Base-by-base conservation (phyloP, 2,888 invertebrate species). In the Thumatha senex region DNA sequence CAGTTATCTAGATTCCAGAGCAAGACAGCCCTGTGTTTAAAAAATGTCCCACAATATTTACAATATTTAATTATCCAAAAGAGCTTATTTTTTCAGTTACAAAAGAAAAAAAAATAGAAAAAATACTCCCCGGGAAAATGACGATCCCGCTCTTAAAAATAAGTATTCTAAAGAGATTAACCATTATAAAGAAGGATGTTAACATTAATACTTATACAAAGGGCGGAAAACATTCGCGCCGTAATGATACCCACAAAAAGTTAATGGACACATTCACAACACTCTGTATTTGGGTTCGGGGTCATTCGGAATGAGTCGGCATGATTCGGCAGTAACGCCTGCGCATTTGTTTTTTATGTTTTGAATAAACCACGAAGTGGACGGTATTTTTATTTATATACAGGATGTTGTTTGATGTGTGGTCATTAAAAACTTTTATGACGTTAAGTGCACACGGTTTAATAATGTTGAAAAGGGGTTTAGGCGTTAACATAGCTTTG, bases 221-320 rank as follows among this genome's bases (percentile, higher is more conserved):
- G 55, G 42, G 67, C 74, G 77, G 78, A 76, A 76, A 70, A 63
- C 70, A 75, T 74, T 78, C 61, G 48, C 58, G 40, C 55, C 54
- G 61, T 77, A 82, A 82, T 76, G 79, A 67, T 41, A 29, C 51
- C 56, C 62, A 61, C 78, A 79, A 80, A 82, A 82, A 80, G 78
- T 72, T 78, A 82, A 82, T 82, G 82, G 80, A 73, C 58, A 68
- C 66, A 70, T 79, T 72, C 68, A 53, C 35, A 57, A 46, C 67
- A 60, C 43, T 51, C 62, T 66, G 67, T 56, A 54, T 60, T 61
- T 48, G 70, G 39, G 52, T 56, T 66, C 56, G 58, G 48, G n/a
- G 51, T 46, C 24, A 61, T 70, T 63, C 61, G 58, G 48, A 11
- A 48, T 44, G 24, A 61, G 70, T 63, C 61, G 62, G 61, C 63